Evolutionary conservation across 2,888 invertebrate species (phyloP), one percentile per base, ranked within the genome.

Genomic region (Dicyrtomina minuta): DNA sequence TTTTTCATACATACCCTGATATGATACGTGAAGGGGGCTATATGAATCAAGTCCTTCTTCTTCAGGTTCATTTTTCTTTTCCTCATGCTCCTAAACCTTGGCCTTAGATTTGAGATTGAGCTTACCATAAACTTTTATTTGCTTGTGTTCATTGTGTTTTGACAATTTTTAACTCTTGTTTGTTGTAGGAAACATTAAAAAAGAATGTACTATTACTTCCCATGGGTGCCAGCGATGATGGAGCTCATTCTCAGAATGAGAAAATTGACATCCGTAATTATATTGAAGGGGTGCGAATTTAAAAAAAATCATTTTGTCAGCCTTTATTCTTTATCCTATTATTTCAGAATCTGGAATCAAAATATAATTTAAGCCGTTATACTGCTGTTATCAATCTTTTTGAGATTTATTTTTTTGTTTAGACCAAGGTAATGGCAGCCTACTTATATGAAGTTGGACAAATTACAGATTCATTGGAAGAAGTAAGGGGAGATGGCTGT

Each of bases 201-300:
- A 92, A 93, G 81, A 97, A 94, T 84, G 96, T 97, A 61, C 86
- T 99, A 80, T 85, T 99, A 74, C 85, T 99, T 77, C 98, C 98
- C 1, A 91, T 99, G 82, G 98, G 98, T 60, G 89, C 92, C 67
- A 90, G 90, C 70, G 97, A 98, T 83, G 99, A 99, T 83, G 97
- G 97, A 79, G 97, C 98, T 71, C 99, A 99, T 85, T 96, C 96
- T 15, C 95, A 98, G 84, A 98, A 99, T 84, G 98, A 99, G 84
- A 99, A 99, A 83, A 86, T 99, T 78, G 90, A 97, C 84, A 84
- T 91, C 71, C 86, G 88, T 75, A 97, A 97, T 84, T 97, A 96
- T 80, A 91, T 97, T 77, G 89, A 94, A 83, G 97, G 97, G 79
- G 96, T 93, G 83, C 87, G 88, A 84, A 78, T 20, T 60, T 33